A percentile compares a stretch with the other conserved stretches of the same genome.
These are phyloP conservation scores for Aphodius granarius DNA, from an alignment of 2,888 invertebrate species.

Conservation along the genomic window DNA sequence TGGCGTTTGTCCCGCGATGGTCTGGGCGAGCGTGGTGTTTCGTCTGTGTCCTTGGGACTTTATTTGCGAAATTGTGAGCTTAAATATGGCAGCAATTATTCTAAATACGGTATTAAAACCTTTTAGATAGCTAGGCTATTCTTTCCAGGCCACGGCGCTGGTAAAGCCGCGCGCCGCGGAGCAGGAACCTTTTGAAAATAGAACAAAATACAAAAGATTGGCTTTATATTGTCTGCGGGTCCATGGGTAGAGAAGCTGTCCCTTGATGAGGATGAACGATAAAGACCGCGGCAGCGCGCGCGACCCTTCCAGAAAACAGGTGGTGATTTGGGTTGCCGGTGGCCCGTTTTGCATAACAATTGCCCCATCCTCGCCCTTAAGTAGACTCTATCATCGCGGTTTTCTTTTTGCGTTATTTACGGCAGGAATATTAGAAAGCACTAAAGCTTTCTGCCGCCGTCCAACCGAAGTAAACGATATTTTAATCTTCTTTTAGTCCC, in stretches of 20 bases:
- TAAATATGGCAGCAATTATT: conserved; percentile 57
- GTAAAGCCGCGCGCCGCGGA: conserved; percentile 45
- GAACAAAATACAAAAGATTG: conserved; percentile 55
- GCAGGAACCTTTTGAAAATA: conserved; percentile 47
- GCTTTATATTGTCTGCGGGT: conserved; percentile 50
- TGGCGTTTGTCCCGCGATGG: neutral
- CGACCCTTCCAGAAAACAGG: conserved; percentile 50
- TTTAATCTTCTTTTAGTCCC: conserved; percentile 49
- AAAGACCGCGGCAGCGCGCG: conserved; percentile 33
- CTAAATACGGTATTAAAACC: conserved; percentile 53
- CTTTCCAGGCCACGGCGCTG: conserved; percentile 30
- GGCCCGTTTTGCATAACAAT: conserved; percentile 56
- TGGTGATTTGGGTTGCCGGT: conserved; percentile 50
- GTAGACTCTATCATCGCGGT: conserved; percentile 52
- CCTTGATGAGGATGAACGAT: conserved; percentile 55
- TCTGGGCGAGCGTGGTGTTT: conserved; percentile 3
- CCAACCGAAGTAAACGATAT: conserved; percentile 51
- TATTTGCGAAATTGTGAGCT: conserved; percentile 49
- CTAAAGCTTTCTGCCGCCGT: conserved; percentile 46
- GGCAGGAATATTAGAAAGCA: conserved; percentile 54
- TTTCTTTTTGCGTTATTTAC: conserved; percentile 53
- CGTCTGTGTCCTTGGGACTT: conserved; percentile 39
- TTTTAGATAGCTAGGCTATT: conserved; percentile 15
- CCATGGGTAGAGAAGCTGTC: conserved; percentile 45
- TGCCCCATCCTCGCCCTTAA: conserved; percentile 45